A percentile compares a stretch with the other conserved stretches of the same genome.
Conservation (phyloP, 2,888 invertebrate species). For the Melolontha melolontha region DNA sequence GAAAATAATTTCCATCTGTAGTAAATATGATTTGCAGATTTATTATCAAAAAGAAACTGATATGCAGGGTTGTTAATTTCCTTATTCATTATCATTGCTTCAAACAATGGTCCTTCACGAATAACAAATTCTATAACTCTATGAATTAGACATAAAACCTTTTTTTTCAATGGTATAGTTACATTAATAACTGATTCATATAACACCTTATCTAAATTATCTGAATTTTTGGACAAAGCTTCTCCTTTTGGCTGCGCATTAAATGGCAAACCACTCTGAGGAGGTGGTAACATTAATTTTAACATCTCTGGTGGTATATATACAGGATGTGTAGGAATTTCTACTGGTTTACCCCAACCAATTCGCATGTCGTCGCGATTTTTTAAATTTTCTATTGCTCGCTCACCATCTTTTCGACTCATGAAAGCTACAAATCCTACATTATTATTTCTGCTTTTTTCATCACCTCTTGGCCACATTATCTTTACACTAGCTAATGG, state of each 20-base stretch:
- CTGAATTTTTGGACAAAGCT: conserved; percentile 29
- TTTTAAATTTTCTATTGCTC: conserved; percentile 86
- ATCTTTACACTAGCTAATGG: conserved; percentile 99
- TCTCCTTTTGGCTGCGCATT: conserved; percentile 86
- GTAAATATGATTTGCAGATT: conserved; percentile 94
- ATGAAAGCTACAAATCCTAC: conserved; percentile 99
- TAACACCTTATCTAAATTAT: conserved; percentile 72
- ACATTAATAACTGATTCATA: conserved; percentile 88
- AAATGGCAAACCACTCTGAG: conserved; percentile 94
- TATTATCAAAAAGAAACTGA: conserved; percentile 97
- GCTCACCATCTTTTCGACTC: conserved; percentile 96
- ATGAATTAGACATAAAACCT: conserved; percentile 90
- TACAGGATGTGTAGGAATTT: conserved; percentile 93
- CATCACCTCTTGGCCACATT: conserved; percentile 99
- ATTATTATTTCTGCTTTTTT: conserved; percentile 89
- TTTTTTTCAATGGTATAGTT: conserved; percentile 70
- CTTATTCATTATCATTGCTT: conserved; percentile 98
- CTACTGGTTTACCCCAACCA: conserved; percentile 98
- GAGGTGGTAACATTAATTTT: conserved; percentile 86
- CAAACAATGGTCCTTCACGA: conserved; percentile 98
- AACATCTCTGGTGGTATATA: conserved; percentile 92
- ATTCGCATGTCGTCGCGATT: conserved; percentile 93
- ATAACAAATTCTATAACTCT: conserved; percentile 99
- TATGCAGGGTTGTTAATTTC: conserved; percentile 96
- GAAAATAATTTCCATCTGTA: conserved; percentile 98